Base-by-base conservation (phyloP, 2,888 invertebrate genomes). In the Kuschelorhynchus macadamiae region DNA sequence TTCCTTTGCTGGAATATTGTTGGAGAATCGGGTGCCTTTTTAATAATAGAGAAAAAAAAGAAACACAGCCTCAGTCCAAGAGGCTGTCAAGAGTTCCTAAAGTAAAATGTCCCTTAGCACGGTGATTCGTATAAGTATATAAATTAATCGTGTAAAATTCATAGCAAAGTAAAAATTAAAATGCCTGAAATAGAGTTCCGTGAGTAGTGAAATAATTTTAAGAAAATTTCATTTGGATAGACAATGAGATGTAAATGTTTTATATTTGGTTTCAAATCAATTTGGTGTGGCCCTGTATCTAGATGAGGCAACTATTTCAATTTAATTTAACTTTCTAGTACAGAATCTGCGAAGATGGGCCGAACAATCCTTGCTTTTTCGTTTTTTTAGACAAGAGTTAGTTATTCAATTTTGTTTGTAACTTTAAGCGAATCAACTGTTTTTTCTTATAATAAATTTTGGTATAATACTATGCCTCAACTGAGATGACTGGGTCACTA, bases 1-100 rank as follows among this genome's bases (percentile, higher is more conserved):
- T 70, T 66, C 65, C 73, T 71, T 71, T 72, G 42, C 68, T 73
- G 77, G 76, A 70, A 71, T 80, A 82, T 83, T 84, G 84, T 84
- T 84, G 84, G 81, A 83, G 84, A 81, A 81, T 84, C 83, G 83
- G 83, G 85, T 84, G 84, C 84, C 85, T 84, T 85, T 81, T 65
- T 63, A 70, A 61, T 36, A 46, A 41, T n/a, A n/a, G n/a, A n/a
- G n/a, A 55, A 59, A 53, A 50, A 44, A 65, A 55, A 63, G 63
- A 67, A 61, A 61, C 55, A 64, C 41, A 59, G 52, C 57, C 18
- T 14, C 25, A 46, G 30, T 25, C 39, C 71, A 71, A 64, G 73
- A 73, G 76, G 81, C 81, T 81, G 81, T 79, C 78, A 80, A 83
- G 81, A 83, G 83, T 84, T 83, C 84, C 83, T 83, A 84, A 81